Evolutionary conservation across 2,888 invertebrate genomes (phyloP).

Genomic region (Trichopria drosophilae): DNA sequence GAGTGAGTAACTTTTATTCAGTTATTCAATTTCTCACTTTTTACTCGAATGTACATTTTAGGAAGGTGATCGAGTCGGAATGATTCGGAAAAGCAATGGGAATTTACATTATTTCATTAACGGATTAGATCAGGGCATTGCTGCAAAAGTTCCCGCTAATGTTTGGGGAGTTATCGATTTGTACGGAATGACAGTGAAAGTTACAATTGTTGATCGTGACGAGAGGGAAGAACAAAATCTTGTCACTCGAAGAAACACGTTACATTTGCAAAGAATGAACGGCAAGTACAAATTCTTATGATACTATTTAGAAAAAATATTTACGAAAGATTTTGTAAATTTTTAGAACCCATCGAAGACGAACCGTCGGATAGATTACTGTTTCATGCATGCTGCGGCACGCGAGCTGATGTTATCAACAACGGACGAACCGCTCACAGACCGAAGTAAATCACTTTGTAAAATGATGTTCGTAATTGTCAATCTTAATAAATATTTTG

Average conservation of each 20-base stretch:
- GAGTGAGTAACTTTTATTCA: constrained; percentile 61
- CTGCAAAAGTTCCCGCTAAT: constrained; percentile 76
- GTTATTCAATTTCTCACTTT: not conserved
- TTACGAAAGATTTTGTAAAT: not conserved
- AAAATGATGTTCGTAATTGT: constrained; percentile 2
- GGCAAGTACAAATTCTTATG: no score
- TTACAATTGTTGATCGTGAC: constrained; percentile 83
- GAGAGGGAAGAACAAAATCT: constrained; percentile 77
- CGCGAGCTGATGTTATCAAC: constrained; percentile 89
- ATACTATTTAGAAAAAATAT: no score
- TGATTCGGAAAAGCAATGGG: constrained; percentile 83
- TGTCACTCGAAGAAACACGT: constrained; percentile 69
- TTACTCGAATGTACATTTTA: constrained; percentile 48
- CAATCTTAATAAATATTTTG: constrained; percentile 11
- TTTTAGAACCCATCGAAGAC: constrained; percentile 31
- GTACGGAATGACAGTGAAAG: constrained; percentile 92
- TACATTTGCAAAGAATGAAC: constrained; percentile 60
- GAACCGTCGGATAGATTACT: constrained; percentile 69
- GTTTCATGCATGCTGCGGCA: constrained; percentile 90
- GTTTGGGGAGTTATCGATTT: constrained; percentile 95
- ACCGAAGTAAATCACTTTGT: constrained; percentile 71
- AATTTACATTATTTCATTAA: constrained; percentile 92
- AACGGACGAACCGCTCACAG: constrained; percentile 88
- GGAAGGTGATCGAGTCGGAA: constrained; percentile 90
- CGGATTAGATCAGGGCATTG: constrained; percentile 89